Evolutionary conservation across 2,113 vertebrate genomes (phyloP).

Genomic region (Dendrocopos noguchii): DNA sequence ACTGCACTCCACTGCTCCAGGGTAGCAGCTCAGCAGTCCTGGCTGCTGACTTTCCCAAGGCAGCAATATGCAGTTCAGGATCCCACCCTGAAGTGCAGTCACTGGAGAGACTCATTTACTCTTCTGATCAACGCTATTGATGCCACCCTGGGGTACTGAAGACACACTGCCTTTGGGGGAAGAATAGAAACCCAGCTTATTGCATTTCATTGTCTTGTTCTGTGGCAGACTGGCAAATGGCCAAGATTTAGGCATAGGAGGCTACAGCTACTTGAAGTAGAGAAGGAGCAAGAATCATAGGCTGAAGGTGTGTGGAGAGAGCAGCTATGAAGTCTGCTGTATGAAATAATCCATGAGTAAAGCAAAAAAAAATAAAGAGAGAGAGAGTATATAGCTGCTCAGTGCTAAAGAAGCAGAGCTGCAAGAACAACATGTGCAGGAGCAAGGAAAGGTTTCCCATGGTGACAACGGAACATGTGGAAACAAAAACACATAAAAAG

Average conservation of each 20-base stretch:
- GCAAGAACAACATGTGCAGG: not conserved
- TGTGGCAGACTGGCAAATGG: not conserved
- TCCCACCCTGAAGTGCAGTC: not conserved
- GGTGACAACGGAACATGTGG: accelerated
- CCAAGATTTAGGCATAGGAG: not conserved
- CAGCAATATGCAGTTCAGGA: not conserved
- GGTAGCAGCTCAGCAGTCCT: not conserved
- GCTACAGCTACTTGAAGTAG: not conserved
- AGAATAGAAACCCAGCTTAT: not conserved
- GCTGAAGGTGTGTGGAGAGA: not conserved
- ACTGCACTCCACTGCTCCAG: accelerated
- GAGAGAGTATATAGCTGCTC: not conserved
- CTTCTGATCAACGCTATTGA: not conserved
- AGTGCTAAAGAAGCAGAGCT: not conserved
- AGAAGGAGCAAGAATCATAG: not conserved
- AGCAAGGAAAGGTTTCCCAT: not conserved
- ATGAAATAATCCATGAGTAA: not conserved
- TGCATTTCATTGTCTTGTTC: not conserved
- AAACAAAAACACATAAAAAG: not conserved
- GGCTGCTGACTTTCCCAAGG: not conserved
- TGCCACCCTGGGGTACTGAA: not conserved
- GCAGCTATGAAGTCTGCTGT: not conserved
- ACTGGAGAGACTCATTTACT: not conserved
- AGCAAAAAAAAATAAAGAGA: not conserved
- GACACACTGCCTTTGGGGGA: accelerated